Evolutionary conservation across 1,140 invertebrate genomes (phyloP), one percentile per base, ranked within the genome.

Genomic region (Formica exsecta): DNA sequence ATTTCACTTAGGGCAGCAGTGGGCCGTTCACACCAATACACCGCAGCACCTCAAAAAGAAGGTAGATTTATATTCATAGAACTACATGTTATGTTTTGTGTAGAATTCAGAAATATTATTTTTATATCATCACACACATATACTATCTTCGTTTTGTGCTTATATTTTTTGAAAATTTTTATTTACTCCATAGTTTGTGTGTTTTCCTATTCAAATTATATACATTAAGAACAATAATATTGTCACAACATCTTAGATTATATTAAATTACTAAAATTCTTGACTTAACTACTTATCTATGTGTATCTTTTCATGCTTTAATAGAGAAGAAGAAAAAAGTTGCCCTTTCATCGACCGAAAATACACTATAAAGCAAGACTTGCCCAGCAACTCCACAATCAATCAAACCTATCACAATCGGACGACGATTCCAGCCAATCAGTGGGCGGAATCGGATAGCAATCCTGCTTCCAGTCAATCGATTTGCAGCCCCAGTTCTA

Each of bases 1-100:
- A 96, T 96, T 97, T 97, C 96, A 97, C 96, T 96, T 97, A 97
- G 97, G 97, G 97, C 96, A 97, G 97, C 97, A 97, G 97, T 97
- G 97, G 97, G 95, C 96, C 95, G 96, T 96, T 92, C 95, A 95
- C 96, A 95, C 95, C 94, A 96, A 96, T 94, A 95, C 96, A 95
- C 95, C 96, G 95, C 94, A 95, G 95, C 95, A 95, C 93, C 95
- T 96, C 95, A 97, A 97, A 96, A 97, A 97, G 95, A 96, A 97
- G 96, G 96, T 96, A 93, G 94, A 90, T 92, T 61, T 32, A 54
- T 22, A 61, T 74, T 61, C 3, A 9, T 65, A 77, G 59, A 66
- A n/a, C 57, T 76, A 48, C 57, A 32, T 87, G 38, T 36, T 64
- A 29, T 19, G 61, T 48, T 22, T 74, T 41, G 22, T 38, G 22